phyloP scores from a whole-genome alignment of 2,113 vertebrate species.

The Periophthalmus modestus region DNA sequence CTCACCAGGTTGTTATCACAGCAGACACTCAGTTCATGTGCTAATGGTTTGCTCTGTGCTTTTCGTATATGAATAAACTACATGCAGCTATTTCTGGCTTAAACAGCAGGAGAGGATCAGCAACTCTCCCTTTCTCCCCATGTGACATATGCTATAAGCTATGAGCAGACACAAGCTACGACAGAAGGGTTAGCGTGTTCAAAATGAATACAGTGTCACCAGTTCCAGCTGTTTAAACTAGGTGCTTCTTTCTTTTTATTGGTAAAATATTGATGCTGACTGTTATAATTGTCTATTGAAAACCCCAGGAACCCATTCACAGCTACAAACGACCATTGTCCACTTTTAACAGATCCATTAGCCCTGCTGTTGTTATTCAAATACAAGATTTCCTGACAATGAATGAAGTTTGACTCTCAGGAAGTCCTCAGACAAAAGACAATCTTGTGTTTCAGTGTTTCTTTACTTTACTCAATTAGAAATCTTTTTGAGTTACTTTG shows the following conservation, averaged over 20 bases:
- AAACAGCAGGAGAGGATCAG: conserved; percentile 47
- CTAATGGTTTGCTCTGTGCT: conserved; percentile 56
- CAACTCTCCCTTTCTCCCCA: conserved; percentile 61
- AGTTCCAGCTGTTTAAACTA: too few relatives aligned
- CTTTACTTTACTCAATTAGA: conserved; percentile 39
- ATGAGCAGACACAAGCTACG: neutral
- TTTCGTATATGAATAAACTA: conserved; percentile 56
- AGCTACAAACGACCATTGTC: conserved; percentile 75
- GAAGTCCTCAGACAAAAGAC: conserved; percentile 63
- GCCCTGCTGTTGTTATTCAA: conserved; percentile 81
- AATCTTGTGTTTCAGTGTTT: conserved; percentile 33
- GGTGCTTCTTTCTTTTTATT: conserved; percentile 50
- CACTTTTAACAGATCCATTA: conserved; percentile 70
- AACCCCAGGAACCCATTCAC: conserved; percentile 78
- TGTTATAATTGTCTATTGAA: conserved; percentile 79
- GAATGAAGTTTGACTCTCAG: conserved; percentile 77
- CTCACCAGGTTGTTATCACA: conserved; percentile 20
- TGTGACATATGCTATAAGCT: conserved; percentile 8
- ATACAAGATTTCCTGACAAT: conserved; percentile 75
- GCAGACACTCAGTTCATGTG: conserved; percentile 48
- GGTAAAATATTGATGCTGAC: conserved; percentile 78
- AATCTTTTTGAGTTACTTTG: conserved; percentile 17
- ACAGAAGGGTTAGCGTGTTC: too few relatives aligned
- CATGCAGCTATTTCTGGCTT: conserved; percentile 43
- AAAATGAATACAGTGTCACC: too few relatives aligned